A percentile compares a stretch with the other conserved stretches of the same genome.
Evolutionary conservation across 1,140 invertebrate species (phyloP).

Genomic region (Platyscapa corneri): DNA sequence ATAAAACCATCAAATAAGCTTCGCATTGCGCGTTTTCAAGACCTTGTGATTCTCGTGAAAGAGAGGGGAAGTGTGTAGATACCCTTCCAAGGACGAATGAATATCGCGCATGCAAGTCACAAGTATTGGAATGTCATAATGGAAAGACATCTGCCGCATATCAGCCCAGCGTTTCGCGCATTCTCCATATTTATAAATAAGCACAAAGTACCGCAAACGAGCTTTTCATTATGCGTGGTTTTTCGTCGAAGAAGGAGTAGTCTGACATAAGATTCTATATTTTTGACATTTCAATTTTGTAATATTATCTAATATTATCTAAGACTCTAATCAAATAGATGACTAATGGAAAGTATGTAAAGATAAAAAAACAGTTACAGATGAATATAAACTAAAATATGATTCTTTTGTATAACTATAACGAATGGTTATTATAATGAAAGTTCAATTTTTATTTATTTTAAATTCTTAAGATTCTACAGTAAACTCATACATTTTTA

Average conservation of each 20-base stretch:
- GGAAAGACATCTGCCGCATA: constrained; percentile 50
- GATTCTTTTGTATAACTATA: too few species aligned
- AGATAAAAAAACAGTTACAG: too few species aligned
- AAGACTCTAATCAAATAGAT: too few species aligned
- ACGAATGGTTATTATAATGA: too few species aligned
- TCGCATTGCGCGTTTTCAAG: not conserved
- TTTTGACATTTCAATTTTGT: not conserved
- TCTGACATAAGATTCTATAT: not conserved
- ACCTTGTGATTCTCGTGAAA: not conserved
- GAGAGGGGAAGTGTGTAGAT: not conserved
- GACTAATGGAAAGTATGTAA: too few species aligned
- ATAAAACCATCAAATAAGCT: constrained; percentile 57
- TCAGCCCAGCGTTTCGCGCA: constrained; percentile 47
- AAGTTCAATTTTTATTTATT: too few species aligned
- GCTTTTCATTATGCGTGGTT: not conserved
- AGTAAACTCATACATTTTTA: too few species aligned
- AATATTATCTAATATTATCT: too few species aligned
- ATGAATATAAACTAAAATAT: too few species aligned
- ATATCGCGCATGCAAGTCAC: constrained; percentile 57
- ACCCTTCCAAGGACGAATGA: constrained; percentile 53
- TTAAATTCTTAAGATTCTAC: too few species aligned
- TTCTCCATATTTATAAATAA: not conserved
- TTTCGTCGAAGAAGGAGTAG: not conserved
- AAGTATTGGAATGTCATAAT: constrained; percentile 62
- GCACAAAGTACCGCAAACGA: too few species aligned